Evolutionary conservation across 2,113 vertebrate species (phyloP).

Genomic region (Aix galericulata): DNA sequence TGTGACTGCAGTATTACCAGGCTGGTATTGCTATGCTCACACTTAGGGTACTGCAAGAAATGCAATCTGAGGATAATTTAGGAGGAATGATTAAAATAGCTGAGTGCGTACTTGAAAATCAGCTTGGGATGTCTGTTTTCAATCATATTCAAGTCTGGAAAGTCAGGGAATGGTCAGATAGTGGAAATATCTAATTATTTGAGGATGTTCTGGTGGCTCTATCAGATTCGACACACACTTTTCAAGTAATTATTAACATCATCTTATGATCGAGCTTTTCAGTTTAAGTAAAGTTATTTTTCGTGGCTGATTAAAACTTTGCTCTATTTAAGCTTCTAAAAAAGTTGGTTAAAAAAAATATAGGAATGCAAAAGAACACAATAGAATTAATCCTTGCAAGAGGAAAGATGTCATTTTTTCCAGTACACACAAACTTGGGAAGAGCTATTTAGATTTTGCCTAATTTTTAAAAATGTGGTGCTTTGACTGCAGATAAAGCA

Average conservation of each 20-base stretch:
- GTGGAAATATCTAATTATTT: conserved; percentile 1
- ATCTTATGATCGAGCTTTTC: background rate
- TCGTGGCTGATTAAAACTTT: background rate
- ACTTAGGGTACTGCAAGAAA: background rate
- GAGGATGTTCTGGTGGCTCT: background rate
- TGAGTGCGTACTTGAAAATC: background rate
- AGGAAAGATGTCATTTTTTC: background rate
- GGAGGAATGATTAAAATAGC: background rate
- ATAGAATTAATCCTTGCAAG: background rate
- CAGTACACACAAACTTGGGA: background rate
- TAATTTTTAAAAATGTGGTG: background rate
- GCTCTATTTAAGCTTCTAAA: background rate
- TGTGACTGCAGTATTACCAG: background rate
- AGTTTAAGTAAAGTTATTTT: background rate
- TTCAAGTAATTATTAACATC: background rate
- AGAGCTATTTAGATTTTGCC: background rate
- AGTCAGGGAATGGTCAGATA: background rate
- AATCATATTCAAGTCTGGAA: background rate
- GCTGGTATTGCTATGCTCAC: background rate
- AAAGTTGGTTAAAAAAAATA: background rate
- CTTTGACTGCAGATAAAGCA: background rate
- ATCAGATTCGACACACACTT: background rate
- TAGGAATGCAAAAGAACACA: background rate
- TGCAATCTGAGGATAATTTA: conserved; percentile 16
- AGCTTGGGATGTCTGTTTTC: background rate